phyloP scores from a whole-genome alignment of 2,797 vertebrate genomes.

The Cephalopachus bancanus region DNA sequence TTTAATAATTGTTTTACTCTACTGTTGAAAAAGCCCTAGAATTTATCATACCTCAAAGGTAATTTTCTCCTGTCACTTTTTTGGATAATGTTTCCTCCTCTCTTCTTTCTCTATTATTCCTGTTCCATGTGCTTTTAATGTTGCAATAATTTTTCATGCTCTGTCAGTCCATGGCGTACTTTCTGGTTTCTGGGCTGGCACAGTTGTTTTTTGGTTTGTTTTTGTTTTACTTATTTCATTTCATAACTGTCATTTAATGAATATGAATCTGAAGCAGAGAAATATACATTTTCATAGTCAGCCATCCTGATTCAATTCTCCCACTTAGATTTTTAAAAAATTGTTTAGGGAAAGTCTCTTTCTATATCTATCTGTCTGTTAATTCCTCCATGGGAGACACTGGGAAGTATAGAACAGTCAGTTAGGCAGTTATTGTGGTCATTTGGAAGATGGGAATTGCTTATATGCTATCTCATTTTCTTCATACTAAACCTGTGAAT shows the following conservation, averaged over 20 bases:
- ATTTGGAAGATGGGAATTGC: not conserved
- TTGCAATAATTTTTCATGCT: not conserved
- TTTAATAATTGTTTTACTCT: constrained; percentile 29
- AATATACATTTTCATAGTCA: not conserved
- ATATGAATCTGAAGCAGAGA: not conserved
- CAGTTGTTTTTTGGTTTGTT: not conserved
- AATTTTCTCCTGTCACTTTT: not conserved
- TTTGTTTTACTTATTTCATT: not conserved
- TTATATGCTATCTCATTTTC: not conserved
- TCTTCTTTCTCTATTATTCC: not conserved
- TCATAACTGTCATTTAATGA: not conserved
- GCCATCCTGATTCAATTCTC: not conserved
- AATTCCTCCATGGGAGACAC: not conserved
- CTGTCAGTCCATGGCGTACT: not conserved
- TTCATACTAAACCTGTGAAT: not conserved
- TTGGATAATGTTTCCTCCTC: not conserved
- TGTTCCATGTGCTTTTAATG: not conserved
- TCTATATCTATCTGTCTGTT: not conserved
- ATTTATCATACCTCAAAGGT: not conserved
- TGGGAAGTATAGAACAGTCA: not conserved
- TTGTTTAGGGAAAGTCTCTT: constrained; percentile 9
- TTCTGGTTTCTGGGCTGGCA: not conserved
- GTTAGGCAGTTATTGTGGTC: not conserved
- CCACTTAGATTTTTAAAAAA: not conserved
- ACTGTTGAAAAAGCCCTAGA: not conserved